Evolutionary conservation across 2,888 invertebrate genomes (phyloP).

Genomic region (Campoplex nolae): DNA sequence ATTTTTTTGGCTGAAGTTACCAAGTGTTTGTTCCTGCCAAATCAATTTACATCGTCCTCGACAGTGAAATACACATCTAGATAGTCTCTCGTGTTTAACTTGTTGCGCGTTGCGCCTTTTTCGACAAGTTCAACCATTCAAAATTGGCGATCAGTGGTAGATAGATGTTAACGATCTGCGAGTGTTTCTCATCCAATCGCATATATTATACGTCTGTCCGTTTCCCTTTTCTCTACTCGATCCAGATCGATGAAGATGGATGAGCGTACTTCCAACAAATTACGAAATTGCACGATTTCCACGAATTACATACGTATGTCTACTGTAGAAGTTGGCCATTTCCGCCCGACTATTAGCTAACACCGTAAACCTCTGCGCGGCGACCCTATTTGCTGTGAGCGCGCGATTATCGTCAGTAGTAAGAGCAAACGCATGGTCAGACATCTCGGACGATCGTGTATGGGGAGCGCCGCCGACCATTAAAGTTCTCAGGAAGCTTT

Average conservation of each 20-base stretch:
- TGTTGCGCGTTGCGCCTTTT: constrained; percentile 52
- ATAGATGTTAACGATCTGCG: background rate
- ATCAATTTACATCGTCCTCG: constrained; percentile 30
- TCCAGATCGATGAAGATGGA: constrained; percentile 18
- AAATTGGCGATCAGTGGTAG: constrained; percentile 7
- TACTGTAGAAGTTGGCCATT: background rate
- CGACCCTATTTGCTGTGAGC: constrained; percentile 20
- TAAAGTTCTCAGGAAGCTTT: constrained; percentile 28
- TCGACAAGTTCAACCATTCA: constrained; percentile 2
- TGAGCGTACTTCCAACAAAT: constrained; percentile 59
- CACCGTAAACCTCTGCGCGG: background rate
- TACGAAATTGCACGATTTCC: constrained; percentile 59
- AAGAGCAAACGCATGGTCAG: constrained; percentile 48
- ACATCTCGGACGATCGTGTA: constrained; percentile 16
- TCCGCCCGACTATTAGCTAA: constrained; percentile 17
- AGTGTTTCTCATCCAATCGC: background rate
- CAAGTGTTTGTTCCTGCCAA: constrained; percentile 22
- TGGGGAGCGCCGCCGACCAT: constrained; percentile 13
- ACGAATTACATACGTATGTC: background rate
- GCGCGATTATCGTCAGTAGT: constrained; percentile 39
- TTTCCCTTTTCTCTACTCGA: background rate
- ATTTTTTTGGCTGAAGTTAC: constrained; percentile 9
- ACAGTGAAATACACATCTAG: background rate
- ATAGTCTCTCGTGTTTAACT: background rate
- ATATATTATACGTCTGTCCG: background rate